phyloP scores from a whole-genome alignment of 1,140 invertebrate species.

The Papilio polytes region DNA sequence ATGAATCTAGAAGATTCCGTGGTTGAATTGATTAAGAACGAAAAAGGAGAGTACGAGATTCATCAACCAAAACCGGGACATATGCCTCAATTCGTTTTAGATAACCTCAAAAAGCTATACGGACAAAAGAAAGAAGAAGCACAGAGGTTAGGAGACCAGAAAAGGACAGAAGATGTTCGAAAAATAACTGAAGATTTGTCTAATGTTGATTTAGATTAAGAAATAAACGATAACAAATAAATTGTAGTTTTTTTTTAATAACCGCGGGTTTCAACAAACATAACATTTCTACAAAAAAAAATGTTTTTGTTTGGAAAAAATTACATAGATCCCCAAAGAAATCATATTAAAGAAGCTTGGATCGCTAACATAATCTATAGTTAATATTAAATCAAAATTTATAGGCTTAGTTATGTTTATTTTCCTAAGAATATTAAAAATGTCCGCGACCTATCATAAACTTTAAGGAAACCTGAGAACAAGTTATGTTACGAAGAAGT shows the following conservation, averaged over 20 bases:
- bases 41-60: slow-evolving; percentile 74
- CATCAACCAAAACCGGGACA: slow-evolving; percentile 69
- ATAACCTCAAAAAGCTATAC: slow-evolving; percentile 69
- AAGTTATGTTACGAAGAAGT: not conserved
- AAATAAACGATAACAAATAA: slow-evolving; percentile 42
- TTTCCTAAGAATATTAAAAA: slow-evolving; percentile 16
- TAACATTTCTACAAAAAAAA: no score
- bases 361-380: no score
- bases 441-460: slow-evolving; percentile 1
- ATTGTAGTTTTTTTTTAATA: slow-evolving; percentile 13
- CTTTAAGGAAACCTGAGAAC: slow-evolving; percentile 3
- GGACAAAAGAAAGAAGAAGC: slow-evolving; percentile 68
- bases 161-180: slow-evolving; percentile 65
- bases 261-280: no score
- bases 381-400: not conserved
- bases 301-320: no score
- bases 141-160: slow-evolving; percentile 54
- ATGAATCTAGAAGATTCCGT: slow-evolving; percentile 75
- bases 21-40: slow-evolving; percentile 74
- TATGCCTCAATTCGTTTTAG: slow-evolving; percentile 61
- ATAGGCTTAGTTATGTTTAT: slow-evolving; percentile 8
- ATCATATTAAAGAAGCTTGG: no score
- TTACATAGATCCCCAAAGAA: no score
- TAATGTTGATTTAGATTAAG: slow-evolving; percentile 72
- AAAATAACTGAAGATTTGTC: slow-evolving; percentile 77